These are phyloP conservation scores for Macaca mulatta DNA, from an alignment of 2,113 vertebrate genomes.

Conservation along the genomic window DNA sequence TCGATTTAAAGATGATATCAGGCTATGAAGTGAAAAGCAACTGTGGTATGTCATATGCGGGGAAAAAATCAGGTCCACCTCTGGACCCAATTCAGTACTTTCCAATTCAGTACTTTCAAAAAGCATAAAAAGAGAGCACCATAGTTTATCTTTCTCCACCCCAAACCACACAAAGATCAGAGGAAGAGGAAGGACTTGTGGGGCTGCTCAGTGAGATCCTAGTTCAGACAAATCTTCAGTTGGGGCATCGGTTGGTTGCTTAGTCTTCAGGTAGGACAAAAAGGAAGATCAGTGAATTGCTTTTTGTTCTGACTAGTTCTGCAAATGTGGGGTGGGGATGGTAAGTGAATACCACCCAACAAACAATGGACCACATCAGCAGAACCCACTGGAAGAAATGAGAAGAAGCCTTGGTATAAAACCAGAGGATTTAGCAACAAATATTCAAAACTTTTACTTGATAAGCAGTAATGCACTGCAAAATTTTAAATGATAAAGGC, in stretches of 20 bases:
- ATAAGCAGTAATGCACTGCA: background rate
- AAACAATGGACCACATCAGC: background rate
- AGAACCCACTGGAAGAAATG: background rate
- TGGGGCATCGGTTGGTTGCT: accelerated
- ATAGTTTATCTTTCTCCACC: background rate
- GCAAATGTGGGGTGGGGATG: accelerated
- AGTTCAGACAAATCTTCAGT: background rate
- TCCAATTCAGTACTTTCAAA: background rate
- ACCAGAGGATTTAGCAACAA: background rate
- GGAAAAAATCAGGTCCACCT: background rate
- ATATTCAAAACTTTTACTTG: background rate
- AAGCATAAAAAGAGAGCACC: background rate
- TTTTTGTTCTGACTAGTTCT: background rate
- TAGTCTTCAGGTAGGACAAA: background rate
- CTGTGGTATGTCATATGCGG: background rate
- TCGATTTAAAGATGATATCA: background rate
- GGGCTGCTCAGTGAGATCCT: background rate
- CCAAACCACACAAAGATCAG: background rate
- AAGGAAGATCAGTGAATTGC: background rate
- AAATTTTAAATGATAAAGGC: background rate
- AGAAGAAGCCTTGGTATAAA: background rate
- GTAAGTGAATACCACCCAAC: background rate
- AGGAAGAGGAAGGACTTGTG: background rate
- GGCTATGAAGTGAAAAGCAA: background rate
- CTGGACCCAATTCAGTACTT: background rate